phyloP scores from a whole-genome alignment of 2,888 invertebrate species.

The Apodemia zela region DNA sequence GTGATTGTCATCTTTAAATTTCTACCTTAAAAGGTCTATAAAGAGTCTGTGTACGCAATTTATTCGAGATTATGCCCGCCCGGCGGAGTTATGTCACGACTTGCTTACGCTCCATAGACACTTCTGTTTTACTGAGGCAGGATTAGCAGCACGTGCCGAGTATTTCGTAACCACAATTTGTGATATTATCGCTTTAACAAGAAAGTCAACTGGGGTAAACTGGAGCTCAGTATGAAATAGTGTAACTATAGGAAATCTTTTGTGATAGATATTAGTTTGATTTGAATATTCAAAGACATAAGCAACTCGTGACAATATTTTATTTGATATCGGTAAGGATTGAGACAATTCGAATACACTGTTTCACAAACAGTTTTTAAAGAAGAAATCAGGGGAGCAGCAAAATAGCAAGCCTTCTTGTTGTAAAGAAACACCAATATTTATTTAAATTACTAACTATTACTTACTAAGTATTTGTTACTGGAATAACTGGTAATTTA shows the following conservation, averaged over 20 bases:
- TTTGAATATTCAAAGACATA: neutral
- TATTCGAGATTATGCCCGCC: slow-evolving; percentile 68
- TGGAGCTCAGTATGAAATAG: slow-evolving; percentile 17
- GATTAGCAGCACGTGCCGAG: slow-evolving; percentile 53
- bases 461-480: neutral
- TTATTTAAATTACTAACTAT: too few species aligned
- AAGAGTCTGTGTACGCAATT: slow-evolving; percentile 77
- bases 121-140: slow-evolving; percentile 56
- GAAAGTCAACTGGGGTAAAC: slow-evolving; percentile 28
- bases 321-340: too few species aligned
- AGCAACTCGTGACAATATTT: neutral
- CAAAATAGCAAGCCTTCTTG: too few species aligned
- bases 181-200: slow-evolving; percentile 36
- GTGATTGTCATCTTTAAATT: slow-evolving; percentile 78
- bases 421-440: too few species aligned
- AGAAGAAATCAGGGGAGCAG: too few species aligned
- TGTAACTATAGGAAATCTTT: slow-evolving; percentile 9
- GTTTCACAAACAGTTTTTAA: too few species aligned
- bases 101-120: slow-evolving; percentile 52
- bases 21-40: slow-evolving; percentile 77
- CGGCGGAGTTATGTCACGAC: slow-evolving; percentile 70
- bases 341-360: too few species aligned
- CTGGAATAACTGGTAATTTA: too few species aligned
- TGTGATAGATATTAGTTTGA: neutral
- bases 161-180: slow-evolving; percentile 44